Evolutionary conservation across 2,797 vertebrate species (phyloP), one percentile per base, ranked within the genome.

Genomic region (Paratrypauchen microcephalus): DNA sequence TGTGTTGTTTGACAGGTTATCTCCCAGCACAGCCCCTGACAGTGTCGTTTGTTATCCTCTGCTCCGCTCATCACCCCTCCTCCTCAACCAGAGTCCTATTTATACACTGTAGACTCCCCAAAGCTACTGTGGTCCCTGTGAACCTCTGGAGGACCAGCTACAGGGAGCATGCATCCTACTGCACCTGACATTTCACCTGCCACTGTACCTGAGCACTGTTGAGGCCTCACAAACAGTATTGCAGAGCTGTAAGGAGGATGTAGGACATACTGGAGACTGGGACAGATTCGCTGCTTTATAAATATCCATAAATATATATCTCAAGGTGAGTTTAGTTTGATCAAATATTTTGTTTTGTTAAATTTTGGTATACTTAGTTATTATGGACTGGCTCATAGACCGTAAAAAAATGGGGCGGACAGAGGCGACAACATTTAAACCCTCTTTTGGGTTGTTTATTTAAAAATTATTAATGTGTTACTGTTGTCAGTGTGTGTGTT

Each of bases 81-180:
- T 81, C 75, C 80, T 83, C 86, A 78, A 75, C 76, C 69, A 79
- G 86, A 19, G 30, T 60, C 69, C 82, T 88, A 89, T 93, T 91
- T 88, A 88, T 88, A 84, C 86, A 76, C 72, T 12, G 69, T 74
- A 86, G 85, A 86, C 79, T 87, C 76, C 70, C 66, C 74, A 74
- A 86, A 79, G 79, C 73, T 68, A 68, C 82, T 76, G 41, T 45
- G 80, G 71, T 71, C 80, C 75, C 64, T 4, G 24, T 65, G 54
- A 77, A 83, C 74, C 86, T 81, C 75, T 72, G 73, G 73, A 69
- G 79, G 24, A 52, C 41, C 70, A 65, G 79, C 68, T 66, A 59
- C 62, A 52, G 76, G 18, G 78, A 81, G 47, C 72, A 65, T 72
- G 74, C 74, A 74, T 73, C 67, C 4, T 39, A 61, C 41, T 63